phyloP scores from a whole-genome alignment of 2,888 invertebrate species.

The Uropetala carovei region DNA sequence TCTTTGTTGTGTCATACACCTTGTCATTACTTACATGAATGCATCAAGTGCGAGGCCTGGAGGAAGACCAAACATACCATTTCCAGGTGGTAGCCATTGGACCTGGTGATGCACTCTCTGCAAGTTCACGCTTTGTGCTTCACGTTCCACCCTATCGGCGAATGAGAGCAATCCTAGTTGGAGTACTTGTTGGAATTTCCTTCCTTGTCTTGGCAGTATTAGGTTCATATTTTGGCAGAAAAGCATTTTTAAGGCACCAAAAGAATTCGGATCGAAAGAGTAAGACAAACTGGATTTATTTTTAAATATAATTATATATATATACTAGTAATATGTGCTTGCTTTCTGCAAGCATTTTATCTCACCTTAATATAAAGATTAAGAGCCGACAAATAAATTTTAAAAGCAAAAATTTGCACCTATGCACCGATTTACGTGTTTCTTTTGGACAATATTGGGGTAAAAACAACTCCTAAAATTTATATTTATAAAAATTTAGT shows the following conservation, averaged over 20 bases:
- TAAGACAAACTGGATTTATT: conserved; percentile 12
- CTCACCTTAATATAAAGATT: too few relatives aligned
- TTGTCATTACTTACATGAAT: conserved; percentile 44
- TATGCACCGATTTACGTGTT: too few relatives aligned
- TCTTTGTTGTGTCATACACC: conserved; percentile 18
- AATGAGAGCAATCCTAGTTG: conserved; percentile 84
- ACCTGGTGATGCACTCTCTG: conserved; percentile 79
- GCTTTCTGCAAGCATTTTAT: too few relatives aligned
- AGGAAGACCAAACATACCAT: conserved; percentile 85
- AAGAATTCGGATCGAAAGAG: conserved; percentile 62
- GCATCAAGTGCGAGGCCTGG: conserved; percentile 81
- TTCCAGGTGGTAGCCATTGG: conserved; percentile 85
- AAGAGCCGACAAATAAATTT: too few relatives aligned
- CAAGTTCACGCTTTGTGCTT: conserved; percentile 80
- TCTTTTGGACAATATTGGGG: too few relatives aligned
- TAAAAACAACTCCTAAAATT: too few relatives aligned
- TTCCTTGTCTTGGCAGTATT: conserved; percentile 82
- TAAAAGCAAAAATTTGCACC: too few relatives aligned
- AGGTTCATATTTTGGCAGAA: conserved; percentile 70
- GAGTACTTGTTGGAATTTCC: conserved; percentile 83
- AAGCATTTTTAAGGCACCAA: conserved; percentile 56
- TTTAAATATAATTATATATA: too few relatives aligned
- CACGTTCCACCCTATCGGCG: conserved; percentile 84
- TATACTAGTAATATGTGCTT: too few relatives aligned
- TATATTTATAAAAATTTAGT: too few relatives aligned